Base-by-base conservation (phyloP, 2,888 invertebrate genomes). In the Polietes domitor region DNA sequence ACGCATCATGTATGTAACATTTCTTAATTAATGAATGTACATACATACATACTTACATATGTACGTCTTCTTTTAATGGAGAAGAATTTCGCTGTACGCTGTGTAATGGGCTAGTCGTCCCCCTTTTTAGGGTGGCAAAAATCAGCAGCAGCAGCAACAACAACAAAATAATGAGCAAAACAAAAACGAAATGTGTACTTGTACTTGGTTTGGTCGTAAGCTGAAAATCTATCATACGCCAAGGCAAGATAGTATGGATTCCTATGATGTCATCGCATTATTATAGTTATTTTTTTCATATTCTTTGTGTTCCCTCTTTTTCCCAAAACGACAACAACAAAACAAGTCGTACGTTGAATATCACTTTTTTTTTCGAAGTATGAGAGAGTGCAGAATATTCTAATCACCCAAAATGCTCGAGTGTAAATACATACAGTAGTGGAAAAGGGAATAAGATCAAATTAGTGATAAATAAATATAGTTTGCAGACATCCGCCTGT, bases 241-340 rank as follows among this genome's bases (percentile, higher is more conserved):
- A 83, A 78, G 84, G 72, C 80, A 74, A 77, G 74, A 68, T 80
- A 80, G 61, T 78, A 84, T 70, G 84, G 84, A 79, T 84, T 86
- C 85, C 80, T 78, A 86, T 87, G 87, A 87, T 87, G 87, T 87
- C 87, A 87, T 84, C 86, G 80, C 77, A 75, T 82, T 83, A 77
- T 86, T 85, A 78, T 80, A 65, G 80, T 53, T 84, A 71, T 71
- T 81, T 74, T 81, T 74, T 55, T 53, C 65, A 78, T 72, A 58
- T 58, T 82, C 61, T 72, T 47, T 70, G 58, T 77, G 43, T 80
- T 79, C 65, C 55, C 77, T 71, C 43, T 61, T 73, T 79, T 72
- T 76, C 74, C 19, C 65, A 10, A 65, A 65, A 37, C 26, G 58
- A 17, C 63, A 32, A 17, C 32, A 32, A 50, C 19, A 21, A 21